These are phyloP conservation scores for Hucho hucho DNA, from an alignment of 2,113 vertebrate genomes.

Conservation along the genomic window DNA sequence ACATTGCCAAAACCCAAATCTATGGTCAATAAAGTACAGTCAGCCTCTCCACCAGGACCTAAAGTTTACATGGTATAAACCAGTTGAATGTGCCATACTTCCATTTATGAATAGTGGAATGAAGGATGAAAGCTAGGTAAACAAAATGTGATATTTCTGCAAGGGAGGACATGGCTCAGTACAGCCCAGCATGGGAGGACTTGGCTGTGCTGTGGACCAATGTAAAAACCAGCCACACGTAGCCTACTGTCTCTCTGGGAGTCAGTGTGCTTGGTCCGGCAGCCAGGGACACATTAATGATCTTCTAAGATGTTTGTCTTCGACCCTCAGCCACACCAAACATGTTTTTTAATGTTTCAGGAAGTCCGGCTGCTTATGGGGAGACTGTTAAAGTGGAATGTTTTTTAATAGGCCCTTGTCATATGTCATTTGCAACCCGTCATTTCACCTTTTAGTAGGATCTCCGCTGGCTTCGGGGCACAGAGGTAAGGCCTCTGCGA, in stretches of 20 bases:
- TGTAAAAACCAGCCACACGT: constrained; percentile 22
- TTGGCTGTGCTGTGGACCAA: constrained; percentile 9
- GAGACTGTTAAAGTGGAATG: constrained; percentile 7
- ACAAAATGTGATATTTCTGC: background rate
- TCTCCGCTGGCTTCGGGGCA: too few species aligned
- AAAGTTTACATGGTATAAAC: too few species aligned
- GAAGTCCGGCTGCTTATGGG: constrained; percentile 46
- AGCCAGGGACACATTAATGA: constrained; percentile 49
- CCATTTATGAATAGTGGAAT: too few species aligned
- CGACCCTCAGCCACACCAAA: constrained; percentile 50
- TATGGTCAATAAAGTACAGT: too few species aligned
- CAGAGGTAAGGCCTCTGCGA: too few species aligned
- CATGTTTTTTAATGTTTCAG: constrained; percentile 57
- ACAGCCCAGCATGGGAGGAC: constrained; percentile 1
- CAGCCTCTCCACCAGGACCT: too few species aligned
- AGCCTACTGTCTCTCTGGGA: constrained; percentile 26
- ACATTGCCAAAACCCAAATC: too few species aligned
- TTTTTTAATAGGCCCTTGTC: too few species aligned
- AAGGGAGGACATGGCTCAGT: constrained; percentile 11
- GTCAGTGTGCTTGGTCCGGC: constrained; percentile 14
- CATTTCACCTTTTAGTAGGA: too few species aligned
- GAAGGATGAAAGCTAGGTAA: too few species aligned
- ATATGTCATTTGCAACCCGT: too few species aligned
- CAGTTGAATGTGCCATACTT: too few species aligned
- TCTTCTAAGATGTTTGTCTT: constrained; percentile 46